Conservation (phyloP, 64 coral and sea anemone genomes). For the Montipora foliosa region DNA sequence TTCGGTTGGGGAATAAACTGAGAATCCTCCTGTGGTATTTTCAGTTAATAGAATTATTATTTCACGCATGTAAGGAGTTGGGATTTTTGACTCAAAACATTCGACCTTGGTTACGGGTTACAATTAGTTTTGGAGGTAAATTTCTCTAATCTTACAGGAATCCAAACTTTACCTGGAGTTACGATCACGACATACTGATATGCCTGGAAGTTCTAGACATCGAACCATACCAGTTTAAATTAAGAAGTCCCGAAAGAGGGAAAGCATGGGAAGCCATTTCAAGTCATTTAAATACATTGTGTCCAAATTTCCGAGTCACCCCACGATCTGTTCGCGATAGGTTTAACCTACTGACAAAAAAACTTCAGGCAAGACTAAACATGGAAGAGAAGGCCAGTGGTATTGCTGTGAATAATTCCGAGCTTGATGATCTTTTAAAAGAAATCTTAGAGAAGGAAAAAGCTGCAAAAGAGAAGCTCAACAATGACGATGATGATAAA, state of each 20-base stretch:
- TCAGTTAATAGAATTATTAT: no score
- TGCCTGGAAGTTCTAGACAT: background rate
- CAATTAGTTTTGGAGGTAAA: background rate
- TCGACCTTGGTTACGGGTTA: background rate
- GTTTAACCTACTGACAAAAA: slow-evolving; percentile 23
- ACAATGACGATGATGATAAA: slow-evolving; percentile 35
- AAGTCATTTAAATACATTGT: slow-evolving; percentile 39
- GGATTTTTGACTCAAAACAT: no score
- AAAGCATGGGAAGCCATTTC: slow-evolving; percentile 69
- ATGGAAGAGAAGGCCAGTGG: slow-evolving; percentile 28
- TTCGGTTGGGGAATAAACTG: no score
- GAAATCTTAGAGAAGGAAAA: slow-evolving; percentile 39
- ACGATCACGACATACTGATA: background rate
- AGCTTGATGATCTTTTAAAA: slow-evolving; percentile 33
- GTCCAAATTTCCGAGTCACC: slow-evolving; percentile 61
- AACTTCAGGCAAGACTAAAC: slow-evolving; percentile 11
- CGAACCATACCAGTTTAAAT: slow-evolving; percentile 53
- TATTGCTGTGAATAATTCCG: slow-evolving; percentile 37
- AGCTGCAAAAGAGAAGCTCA: background rate
- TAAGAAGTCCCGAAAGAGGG: slow-evolving; percentile 52
- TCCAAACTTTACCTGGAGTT: background rate
- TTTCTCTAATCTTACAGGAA: background rate
- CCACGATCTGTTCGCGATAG: slow-evolving; percentile 60
- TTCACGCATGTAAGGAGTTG: no score
- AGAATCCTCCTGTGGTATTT: no score